Conservation (phyloP, 2,113 vertebrate species). For the Syngnathoides biaculeatus region DNA sequence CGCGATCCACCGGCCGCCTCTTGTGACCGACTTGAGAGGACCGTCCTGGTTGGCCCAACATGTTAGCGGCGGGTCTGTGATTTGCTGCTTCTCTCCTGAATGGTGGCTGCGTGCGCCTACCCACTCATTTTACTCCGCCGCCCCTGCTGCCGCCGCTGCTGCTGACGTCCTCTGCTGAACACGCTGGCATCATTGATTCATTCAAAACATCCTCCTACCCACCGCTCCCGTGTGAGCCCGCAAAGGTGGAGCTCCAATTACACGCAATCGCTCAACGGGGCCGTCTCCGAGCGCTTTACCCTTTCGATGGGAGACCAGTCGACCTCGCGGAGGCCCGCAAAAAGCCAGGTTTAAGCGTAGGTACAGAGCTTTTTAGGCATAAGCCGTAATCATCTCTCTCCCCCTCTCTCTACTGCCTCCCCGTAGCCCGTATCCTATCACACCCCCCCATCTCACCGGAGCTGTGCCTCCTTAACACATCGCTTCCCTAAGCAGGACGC, state of each 20-base stretch:
- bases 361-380: conserved; percentile 36
- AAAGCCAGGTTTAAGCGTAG: conserved; percentile 29
- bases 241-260: conserved; percentile 55
- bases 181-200: conserved; percentile 62
- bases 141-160: conserved; percentile 53
- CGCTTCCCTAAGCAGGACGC: conserved; percentile 41
- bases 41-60: conserved; percentile 79
- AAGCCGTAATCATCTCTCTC: conserved; percentile 35
- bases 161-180: conserved; percentile 61
- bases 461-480: conserved; percentile 39
- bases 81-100: conserved; percentile 50
- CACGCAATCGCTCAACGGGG: conserved; percentile 42
- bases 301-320: conserved; percentile 34
- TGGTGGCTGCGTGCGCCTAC: conserved; percentile 39
- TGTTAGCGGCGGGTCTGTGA: conserved; percentile 64
- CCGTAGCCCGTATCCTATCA: conserved; percentile 17
- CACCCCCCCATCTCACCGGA: conserved; percentile 32
- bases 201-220: conserved; percentile 70
- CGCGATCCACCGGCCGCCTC: conserved; percentile 75
- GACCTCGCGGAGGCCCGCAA: conserved; percentile 28
- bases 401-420: conserved; percentile 28
- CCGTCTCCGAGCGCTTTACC: conserved; percentile 18
- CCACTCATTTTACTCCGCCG: conserved; percentile 46
- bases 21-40: conserved; percentile 68
- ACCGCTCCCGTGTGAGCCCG: conserved; percentile 51